phyloP scores from a whole-genome alignment of 1,140 invertebrate species.

The Dreissena rostriformis region DNA sequence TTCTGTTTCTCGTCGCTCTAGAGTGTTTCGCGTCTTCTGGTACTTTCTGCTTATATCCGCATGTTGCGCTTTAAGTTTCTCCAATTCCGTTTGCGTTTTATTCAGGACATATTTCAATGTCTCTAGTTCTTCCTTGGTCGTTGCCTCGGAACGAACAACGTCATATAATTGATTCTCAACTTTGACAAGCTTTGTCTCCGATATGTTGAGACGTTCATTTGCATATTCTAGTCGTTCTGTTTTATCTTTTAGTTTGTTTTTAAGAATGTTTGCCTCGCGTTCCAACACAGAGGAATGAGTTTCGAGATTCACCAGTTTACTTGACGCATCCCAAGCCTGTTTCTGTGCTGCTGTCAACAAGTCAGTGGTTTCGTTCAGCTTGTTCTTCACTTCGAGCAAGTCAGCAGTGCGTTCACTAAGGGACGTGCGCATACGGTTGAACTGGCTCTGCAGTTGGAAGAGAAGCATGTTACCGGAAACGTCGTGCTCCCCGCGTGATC shows the following conservation, averaged over 20 bases:
- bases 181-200: constrained; percentile 32
- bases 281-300: constrained; percentile 31
- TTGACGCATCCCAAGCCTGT: constrained; percentile 24
- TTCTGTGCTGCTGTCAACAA: constrained; percentile 38
- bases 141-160: constrained; percentile 43
- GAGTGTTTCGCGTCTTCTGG: constrained; percentile 14
- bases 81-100: constrained; percentile 13
- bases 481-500: background rate
- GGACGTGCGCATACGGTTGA: constrained; percentile 30
- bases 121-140: constrained; percentile 36
- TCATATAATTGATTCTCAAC: constrained; percentile 49
- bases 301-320: constrained; percentile 35
- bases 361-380: constrained; percentile 46
- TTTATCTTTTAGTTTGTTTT: constrained; percentile 52
- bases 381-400: constrained; percentile 42
- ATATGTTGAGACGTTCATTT: constrained; percentile 28
- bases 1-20: constrained; percentile 32
- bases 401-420: constrained; percentile 38
- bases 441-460: constrained; percentile 41
- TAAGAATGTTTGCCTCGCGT: constrained; percentile 40
- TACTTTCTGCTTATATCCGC: constrained; percentile 20
- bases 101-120: constrained; percentile 25
- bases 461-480: constrained; percentile 28
- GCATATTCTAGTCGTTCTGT: constrained; percentile 42
- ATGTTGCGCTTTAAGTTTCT: constrained; percentile 29